Conservation (phyloP, 2,888 invertebrate species). For the Junonia oenone region DNA sequence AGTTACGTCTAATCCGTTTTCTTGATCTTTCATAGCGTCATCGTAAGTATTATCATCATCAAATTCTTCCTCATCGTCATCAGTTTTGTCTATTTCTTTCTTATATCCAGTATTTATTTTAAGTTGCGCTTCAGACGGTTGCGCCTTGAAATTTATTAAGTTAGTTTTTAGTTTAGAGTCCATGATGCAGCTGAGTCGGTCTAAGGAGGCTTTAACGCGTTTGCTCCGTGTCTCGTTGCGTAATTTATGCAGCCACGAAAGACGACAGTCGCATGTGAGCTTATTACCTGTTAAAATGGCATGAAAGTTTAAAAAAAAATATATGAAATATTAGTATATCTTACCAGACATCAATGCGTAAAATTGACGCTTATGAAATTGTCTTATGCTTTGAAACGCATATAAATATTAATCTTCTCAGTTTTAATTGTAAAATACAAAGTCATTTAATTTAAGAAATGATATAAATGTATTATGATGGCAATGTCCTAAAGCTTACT, state of each 20-base stretch:
- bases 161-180: conserved; percentile 61
- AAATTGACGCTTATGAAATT: too few species aligned
- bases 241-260: conserved; percentile 88
- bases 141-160: conserved; percentile 42
- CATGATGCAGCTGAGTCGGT: conserved; percentile 84
- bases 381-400: too few species aligned
- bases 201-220: conserved; percentile 82
- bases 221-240: conserved; percentile 86
- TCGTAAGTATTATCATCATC: conserved; percentile 60
- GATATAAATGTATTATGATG: too few species aligned
- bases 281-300: conserved; percentile 87
- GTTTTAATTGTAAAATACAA: too few species aligned
- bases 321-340: too few species aligned
- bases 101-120: conserved; percentile 28
- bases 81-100: conserved; percentile 44
- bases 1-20: conserved; percentile 45
- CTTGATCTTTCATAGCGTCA: conserved; percentile 65
- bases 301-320: too few species aligned
- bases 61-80: conserved; percentile 52
- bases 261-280: conserved; percentile 89
- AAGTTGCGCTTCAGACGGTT: conserved; percentile 34
- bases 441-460: too few species aligned
- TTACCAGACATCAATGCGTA: too few species aligned
- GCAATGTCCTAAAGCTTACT: too few species aligned
- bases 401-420: too few species aligned